phyloP scores from a whole-genome alignment of 1,140 invertebrate species.

The Heliconius hermathena region DNA sequence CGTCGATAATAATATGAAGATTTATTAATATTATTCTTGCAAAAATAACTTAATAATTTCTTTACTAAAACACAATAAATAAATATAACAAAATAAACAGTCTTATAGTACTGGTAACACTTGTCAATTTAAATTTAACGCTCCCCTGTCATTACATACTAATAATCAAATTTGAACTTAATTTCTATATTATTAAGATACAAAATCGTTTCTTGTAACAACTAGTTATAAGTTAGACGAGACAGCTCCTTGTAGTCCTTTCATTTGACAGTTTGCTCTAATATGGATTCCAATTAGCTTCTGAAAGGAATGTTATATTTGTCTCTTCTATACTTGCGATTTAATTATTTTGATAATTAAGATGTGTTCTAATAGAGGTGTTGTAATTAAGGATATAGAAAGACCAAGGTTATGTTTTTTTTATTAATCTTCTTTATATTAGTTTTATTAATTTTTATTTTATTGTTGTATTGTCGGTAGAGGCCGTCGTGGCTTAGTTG shows the following conservation, averaged over 20 bases:
- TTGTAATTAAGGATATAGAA: too few relatives aligned
- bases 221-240: conserved; percentile 24
- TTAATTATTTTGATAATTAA: conserved; percentile 1
- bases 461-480: too few relatives aligned
- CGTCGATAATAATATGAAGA: too few relatives aligned
- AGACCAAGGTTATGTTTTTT: too few relatives aligned
- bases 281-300: conserved; percentile 42
- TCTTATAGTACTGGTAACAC: conserved; percentile 42
- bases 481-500: too few relatives aligned
- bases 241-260: conserved; percentile 39
- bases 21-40: too few relatives aligned
- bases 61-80: too few relatives aligned
- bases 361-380: background rate
- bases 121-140: conserved; percentile 63
- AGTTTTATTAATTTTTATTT: too few relatives aligned
- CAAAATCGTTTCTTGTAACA: background rate
- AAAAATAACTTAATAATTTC: too few relatives aligned
- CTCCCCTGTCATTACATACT: conserved; percentile 48
- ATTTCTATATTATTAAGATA: background rate
- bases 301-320: conserved; percentile 35
- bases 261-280: conserved; percentile 43
- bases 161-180: conserved; percentile 11
- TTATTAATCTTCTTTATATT: too few relatives aligned
- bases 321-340: background rate
- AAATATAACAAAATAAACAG: conserved; percentile 35